Base-by-base conservation (phyloP, 2,888 invertebrate species). In the Mantis religiosa region DNA sequence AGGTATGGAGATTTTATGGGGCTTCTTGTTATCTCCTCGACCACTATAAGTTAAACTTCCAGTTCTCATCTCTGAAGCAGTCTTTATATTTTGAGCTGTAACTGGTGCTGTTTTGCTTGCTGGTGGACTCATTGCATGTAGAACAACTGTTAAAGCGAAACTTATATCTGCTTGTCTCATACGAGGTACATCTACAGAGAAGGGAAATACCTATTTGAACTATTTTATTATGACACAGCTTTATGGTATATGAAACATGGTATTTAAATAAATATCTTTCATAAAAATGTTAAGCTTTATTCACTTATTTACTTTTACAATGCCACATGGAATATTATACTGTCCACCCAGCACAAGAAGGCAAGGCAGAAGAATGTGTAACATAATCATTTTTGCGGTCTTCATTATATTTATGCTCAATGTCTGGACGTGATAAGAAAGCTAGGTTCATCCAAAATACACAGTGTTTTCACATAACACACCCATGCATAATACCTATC, bases 161-260 rank as follows among this genome's bases (percentile, higher is more conserved):
- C 96, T 96, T 28, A 99, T 97, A 93, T 99, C 99, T 27, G 96
- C 95, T 92, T 97, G 97, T 88, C 98, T 96, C 92, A 99, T 95
- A 91, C 97, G 97, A 0, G 98, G 97, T 82, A 98, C 97, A 92
- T 99, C 98, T 97, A 82, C 25, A 84, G 54, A 20, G 20, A 71
- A 71, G 54, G 8, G 25, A 71, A 20, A 71, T 54, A 7, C 15
- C 15, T 34, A 14, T 54, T 54, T 54, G 15, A 30, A 20, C 7
- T 7, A 3, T 20, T 71, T 71, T 25, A 15, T 71, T 71, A 20
- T 71, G 20, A 41, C 20, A 71, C 6, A 20, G 54, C 20, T 54
- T 54, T 20, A 71, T 20, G 54, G 20, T 20, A 3, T 4, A 71
- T 71, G 20, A 20, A 71, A 20, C 14, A 20, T 71, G 54, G 20